These are phyloP conservation scores for Halocynthia roretzi DNA, from an alignment of 23 tunicate species.

Conservation along the genomic window DNA sequence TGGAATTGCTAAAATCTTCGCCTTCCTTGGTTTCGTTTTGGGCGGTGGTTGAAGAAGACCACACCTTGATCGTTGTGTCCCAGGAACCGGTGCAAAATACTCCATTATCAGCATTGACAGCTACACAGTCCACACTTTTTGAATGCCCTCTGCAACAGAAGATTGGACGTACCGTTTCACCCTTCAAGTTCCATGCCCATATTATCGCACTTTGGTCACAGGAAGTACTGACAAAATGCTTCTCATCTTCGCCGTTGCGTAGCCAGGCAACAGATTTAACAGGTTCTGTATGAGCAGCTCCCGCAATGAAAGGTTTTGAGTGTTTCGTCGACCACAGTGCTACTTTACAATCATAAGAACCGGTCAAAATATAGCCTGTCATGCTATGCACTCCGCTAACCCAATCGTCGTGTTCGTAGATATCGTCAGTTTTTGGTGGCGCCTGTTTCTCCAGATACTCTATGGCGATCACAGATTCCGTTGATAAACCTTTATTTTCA, in stretches of 20 bases:
- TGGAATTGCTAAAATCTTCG: conserved; percentile 23
- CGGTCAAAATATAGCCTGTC: conserved; percentile 43
- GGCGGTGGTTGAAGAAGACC: conserved; percentile 63
- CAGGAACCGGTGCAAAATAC: conserved; percentile 70
- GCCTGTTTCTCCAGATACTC: conserved; percentile 59
- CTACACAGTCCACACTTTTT: conserved; percentile 61
- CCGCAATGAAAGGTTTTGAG: conserved; percentile 13
- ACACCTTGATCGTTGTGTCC: conserved; percentile 62
- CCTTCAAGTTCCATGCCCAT: conserved; percentile 33
- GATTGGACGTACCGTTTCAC: conserved; percentile 30
- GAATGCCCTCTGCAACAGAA: conserved; percentile 83
- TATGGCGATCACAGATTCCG: conserved; percentile 69
- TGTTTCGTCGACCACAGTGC: conserved; percentile 43
- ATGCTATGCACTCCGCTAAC: conserved; percentile 53
- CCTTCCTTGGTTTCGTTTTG: conserved; percentile 47
- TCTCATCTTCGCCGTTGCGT: background rate
- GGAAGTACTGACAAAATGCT: conserved; percentile 34
- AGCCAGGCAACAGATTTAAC: conserved; percentile 69
- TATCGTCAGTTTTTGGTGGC: conserved; percentile 52
- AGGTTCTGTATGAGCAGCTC: conserved; percentile 70
- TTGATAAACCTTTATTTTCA: conserved; percentile 46
- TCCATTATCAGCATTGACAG: conserved; percentile 27
- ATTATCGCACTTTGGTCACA: conserved; percentile 70
- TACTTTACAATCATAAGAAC: conserved; percentile 72
- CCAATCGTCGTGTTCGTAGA: conserved; percentile 71